Evolutionary conservation across 2,888 invertebrate species (phyloP).

Genomic region (Imbricaverruca yamaguchii): DNA sequence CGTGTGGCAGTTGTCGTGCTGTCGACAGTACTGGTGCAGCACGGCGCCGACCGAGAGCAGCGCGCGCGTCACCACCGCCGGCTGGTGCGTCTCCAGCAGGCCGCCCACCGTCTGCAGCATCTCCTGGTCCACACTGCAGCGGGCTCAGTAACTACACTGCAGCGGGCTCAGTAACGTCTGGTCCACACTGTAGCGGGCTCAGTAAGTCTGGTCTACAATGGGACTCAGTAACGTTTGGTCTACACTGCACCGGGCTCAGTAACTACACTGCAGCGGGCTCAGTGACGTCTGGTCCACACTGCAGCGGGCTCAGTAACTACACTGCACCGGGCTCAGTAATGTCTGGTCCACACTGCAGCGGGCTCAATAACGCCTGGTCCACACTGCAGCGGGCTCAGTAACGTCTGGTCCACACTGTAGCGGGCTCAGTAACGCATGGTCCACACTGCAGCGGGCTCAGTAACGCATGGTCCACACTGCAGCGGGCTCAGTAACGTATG

Average conservation of each 20-base stretch:
- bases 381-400: no score
- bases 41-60: slow-evolving; percentile 29
- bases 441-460: not conserved
- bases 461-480: not conserved
- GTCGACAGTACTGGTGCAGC: slow-evolving; percentile 30
- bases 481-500: not conserved
- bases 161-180: not conserved
- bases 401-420: no score
- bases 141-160: not conserved
- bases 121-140: not conserved
- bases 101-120: not conserved
- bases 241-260: not conserved
- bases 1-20: slow-evolving; percentile 26
- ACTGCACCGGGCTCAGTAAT: no score
- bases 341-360: no score
- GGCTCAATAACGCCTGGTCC: no score
- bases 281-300: no score
- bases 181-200: not conserved
- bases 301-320: no score
- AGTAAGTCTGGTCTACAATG: not conserved
- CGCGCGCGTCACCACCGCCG: slow-evolving; percentile 12
- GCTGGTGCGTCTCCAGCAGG: not conserved
- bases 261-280: no score
- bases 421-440: not conserved
- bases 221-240: not conserved